Conservation (phyloP, 2,888 invertebrate genomes). For the Philereme transversata region DNA sequence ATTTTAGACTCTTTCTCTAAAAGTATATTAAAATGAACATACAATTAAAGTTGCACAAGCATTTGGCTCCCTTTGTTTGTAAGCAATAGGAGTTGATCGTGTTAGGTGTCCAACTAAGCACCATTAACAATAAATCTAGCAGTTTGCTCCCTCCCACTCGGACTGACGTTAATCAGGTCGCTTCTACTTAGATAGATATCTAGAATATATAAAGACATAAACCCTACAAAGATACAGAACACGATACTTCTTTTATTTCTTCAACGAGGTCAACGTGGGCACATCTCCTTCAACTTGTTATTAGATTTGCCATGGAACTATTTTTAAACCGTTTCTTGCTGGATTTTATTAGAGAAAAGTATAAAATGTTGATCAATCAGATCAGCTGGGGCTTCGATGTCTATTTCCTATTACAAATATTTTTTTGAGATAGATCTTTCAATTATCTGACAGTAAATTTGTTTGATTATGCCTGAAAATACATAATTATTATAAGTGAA, state of each 20-base stretch:
- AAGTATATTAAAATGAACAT: not conserved
- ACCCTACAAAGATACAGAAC: slow-evolving; percentile 33
- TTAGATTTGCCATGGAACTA: slow-evolving; percentile 55
- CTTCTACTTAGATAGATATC: slow-evolving; percentile 63
- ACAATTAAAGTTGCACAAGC: not conserved
- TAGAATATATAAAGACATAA: slow-evolving; percentile 59
- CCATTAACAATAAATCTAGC: slow-evolving; percentile 77
- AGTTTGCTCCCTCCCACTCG: slow-evolving; percentile 62
- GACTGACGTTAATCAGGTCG: slow-evolving; percentile 71
- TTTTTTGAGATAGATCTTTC: not conserved
- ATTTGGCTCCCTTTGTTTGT: slow-evolving; percentile 45
- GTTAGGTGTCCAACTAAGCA: slow-evolving; percentile 65
- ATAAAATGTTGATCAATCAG: slow-evolving; percentile 35
- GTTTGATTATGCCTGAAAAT: too few relatives aligned
- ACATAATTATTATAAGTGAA: too few relatives aligned
- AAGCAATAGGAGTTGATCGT: slow-evolving; percentile 58
- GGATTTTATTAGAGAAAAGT: slow-evolving; percentile 42
- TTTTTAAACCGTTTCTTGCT: slow-evolving; percentile 43
- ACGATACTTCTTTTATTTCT: slow-evolving; percentile 56
- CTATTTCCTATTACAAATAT: not conserved
- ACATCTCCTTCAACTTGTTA: slow-evolving; percentile 57
- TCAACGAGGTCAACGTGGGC: slow-evolving; percentile 55
- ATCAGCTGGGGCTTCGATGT: not conserved
- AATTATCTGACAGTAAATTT: not conserved
- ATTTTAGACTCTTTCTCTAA: not conserved